Evolutionary conservation across 2,888 invertebrate species (phyloP), one percentile per base, ranked within the genome.

Genomic region (Cistogaster globosa): DNA sequence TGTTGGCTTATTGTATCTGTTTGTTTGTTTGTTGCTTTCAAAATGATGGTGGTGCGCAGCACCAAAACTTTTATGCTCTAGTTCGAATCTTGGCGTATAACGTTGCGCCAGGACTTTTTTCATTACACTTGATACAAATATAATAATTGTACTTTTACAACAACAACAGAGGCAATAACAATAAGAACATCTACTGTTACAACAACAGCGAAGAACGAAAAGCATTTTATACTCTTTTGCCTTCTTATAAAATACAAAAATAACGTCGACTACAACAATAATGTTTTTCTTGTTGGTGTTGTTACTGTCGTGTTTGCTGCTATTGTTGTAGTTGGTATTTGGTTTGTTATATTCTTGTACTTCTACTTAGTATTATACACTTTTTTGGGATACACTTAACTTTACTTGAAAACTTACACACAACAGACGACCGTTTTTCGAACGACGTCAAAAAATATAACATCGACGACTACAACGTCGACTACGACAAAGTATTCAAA

Each of bases 21-120:
- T 74, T 67, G 74, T 80, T 74, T 67, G 74, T 74, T 60, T 74
- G 80, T 74, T 67, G 79, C 51, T 80, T 22, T 72, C 57, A 9
- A 67, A 72, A 78, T 76, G 75, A 65, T 82, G 82, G 78, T 85
- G 85, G 85, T 84, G 86, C 84, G 85, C 86, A 80, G 87, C 84
- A 84, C 84, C 84, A 84, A 86, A 84, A 86, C 86, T 87, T 87
- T 86, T 86, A 87, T 87, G 87, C 87, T 88, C 88, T 88, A 88
- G 87, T 88, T 87, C 86, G 88, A 87, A 88, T 87, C 87, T 88
- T 87, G 86, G 88, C 87, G 87, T 87, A 87, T 88, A 86, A 87
- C 86, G 87, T 86, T 87, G 87, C 87, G 88, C 87, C 88, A 88
- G 88, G 88, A 88, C 86, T 85, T 83, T 82, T 87, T 88, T 84